Conservation (phyloP, 2,888 invertebrate genomes). For the Pammene fasciana region DNA sequence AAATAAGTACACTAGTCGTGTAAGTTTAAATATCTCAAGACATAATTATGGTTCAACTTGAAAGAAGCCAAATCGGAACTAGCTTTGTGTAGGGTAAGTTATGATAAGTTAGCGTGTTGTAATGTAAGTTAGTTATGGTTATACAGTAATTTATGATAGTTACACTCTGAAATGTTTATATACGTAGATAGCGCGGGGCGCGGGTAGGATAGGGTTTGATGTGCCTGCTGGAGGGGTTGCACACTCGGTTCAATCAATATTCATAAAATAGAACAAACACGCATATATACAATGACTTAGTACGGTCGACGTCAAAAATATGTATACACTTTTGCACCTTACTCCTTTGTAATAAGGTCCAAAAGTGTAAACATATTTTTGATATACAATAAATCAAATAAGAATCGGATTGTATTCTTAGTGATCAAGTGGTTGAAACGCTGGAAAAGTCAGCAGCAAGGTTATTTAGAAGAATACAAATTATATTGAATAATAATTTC, state of each 20-base stretch:
- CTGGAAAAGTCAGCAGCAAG: too few relatives aligned
- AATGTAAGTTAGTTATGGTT: conserved; percentile 45
- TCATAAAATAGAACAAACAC: neutral
- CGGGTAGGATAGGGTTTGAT: conserved; percentile 70
- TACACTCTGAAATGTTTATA: conserved; percentile 51
- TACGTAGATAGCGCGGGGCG: conserved; percentile 50
- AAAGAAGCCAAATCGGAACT: conserved; percentile 82
- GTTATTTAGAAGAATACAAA: too few relatives aligned
- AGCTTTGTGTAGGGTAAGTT: conserved; percentile 70
- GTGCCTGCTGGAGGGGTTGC: conserved; percentile 71
- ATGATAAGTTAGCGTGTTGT: conserved; percentile 56
- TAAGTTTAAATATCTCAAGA: conserved; percentile 65
- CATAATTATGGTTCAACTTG: conserved; percentile 82
- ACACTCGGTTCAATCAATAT: conserved; percentile 43
- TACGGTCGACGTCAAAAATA: too few relatives aligned
- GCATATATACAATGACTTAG: neutral
- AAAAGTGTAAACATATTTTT: too few relatives aligned
- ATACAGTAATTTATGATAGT: conserved; percentile 55
- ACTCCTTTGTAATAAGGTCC: too few relatives aligned
- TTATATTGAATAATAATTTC: too few relatives aligned
- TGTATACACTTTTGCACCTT: too few relatives aligned
- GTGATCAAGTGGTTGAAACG: too few relatives aligned
- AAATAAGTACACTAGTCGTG: conserved; percentile 56
- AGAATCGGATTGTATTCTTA: too few relatives aligned
- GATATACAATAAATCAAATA: neutral